Evolutionary conservation across 2,113 vertebrate species (phyloP).

Genomic region (Gila orcuttii): DNA sequence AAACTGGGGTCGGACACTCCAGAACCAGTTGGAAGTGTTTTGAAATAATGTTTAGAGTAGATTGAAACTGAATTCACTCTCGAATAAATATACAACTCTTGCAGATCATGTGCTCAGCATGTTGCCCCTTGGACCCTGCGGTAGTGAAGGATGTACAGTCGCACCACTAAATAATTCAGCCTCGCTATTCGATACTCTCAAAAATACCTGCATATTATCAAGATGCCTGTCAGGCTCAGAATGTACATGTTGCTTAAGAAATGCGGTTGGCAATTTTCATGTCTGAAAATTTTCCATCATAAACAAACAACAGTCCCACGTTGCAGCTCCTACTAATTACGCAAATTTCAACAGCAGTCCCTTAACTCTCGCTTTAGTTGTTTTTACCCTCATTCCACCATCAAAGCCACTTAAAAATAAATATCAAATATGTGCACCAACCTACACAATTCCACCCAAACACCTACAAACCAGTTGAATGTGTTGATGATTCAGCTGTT

Average conservation of each 20-base stretch:
- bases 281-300: slow-evolving; percentile 22
- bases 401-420: slow-evolving; percentile 29
- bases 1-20: slow-evolving; percentile 43
- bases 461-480: slow-evolving; percentile 28
- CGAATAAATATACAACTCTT: slow-evolving; percentile 51
- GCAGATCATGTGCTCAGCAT: slow-evolving; percentile 41
- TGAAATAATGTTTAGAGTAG: slow-evolving; percentile 59
- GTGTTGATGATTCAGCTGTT: slow-evolving; percentile 37
- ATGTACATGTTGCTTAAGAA: slow-evolving; percentile 12
- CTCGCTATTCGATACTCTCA: slow-evolving; percentile 13
- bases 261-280: slow-evolving; percentile 33
- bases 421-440: slow-evolving; percentile 21
- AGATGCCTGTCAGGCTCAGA: slow-evolving; percentile 26
- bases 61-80: slow-evolving; percentile 53
- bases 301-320: background rate
- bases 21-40: slow-evolving; percentile 59
- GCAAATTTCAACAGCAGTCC: background rate
- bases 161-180: slow-evolving; percentile 20
- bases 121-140: slow-evolving; percentile 1
- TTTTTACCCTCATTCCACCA: slow-evolving; percentile 28
- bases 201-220: slow-evolving; percentile 30
- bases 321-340: slow-evolving; percentile 23
- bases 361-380: slow-evolving; percentile 37
- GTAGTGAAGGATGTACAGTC: slow-evolving; percentile 14
- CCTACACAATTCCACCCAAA: slow-evolving; percentile 39